These are phyloP conservation scores for Paramisgurnus dabryanus DNA, from an alignment of 2,113 vertebrate genomes.

Conservation along the genomic window DNA sequence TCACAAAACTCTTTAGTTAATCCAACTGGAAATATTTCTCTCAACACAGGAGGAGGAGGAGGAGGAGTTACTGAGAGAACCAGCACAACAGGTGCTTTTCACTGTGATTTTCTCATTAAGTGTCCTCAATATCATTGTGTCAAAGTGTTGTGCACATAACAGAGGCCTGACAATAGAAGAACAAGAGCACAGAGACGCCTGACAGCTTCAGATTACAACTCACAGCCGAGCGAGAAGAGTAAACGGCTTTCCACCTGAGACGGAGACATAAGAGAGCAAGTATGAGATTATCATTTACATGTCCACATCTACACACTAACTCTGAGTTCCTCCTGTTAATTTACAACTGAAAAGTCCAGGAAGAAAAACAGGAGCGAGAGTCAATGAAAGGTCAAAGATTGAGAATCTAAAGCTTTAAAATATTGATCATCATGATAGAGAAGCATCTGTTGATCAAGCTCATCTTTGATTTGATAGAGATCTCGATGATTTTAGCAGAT, in stretches of 20 bases:
- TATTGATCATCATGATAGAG: too few species aligned
- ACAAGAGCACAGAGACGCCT: conserved; percentile 54
- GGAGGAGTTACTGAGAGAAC: conserved; percentile 42
- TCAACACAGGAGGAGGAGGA: neutral
- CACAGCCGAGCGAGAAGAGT: conserved; percentile 20
- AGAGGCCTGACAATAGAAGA: conserved; percentile 57
- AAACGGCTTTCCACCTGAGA: conserved; percentile 35
- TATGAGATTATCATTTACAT: neutral
- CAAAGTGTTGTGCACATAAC: conserved; percentile 63
- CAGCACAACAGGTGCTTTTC: conserved; percentile 46
- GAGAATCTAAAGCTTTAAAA: too few species aligned
- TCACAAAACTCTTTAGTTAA: too few species aligned
- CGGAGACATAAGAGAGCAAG: conserved; percentile 29
- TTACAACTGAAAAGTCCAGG: conserved; percentile 35
- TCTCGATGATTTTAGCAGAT: too few species aligned
- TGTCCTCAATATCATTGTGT: conserved; percentile 54
- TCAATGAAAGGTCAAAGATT: too few species aligned
- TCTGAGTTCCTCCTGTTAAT: conserved; percentile 46
- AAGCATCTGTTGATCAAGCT: too few species aligned
- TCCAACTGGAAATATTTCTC: too few species aligned
- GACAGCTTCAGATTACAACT: conserved; percentile 56
- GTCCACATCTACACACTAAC: neutral
- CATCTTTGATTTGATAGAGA: too few species aligned
- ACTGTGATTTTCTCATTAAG: conserved; percentile 24
- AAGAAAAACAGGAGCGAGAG: conserved; percentile 52